These are phyloP conservation scores for Holotrichia oblita DNA, from an alignment of 1,140 invertebrate species.

Conservation along the genomic window DNA sequence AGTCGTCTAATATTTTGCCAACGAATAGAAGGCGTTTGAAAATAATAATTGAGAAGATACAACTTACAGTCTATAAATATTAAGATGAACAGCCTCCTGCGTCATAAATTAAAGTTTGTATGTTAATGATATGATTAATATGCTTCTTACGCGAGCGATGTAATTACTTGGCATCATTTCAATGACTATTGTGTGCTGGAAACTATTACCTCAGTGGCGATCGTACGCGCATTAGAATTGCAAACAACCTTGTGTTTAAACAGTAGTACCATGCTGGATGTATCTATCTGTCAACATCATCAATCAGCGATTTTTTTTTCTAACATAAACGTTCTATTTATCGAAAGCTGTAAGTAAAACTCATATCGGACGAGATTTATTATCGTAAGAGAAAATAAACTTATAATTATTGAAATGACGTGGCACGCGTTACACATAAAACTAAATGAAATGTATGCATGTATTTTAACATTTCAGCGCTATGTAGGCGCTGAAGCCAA, in stretches of 20 bases:
- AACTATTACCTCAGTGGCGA: not conserved
- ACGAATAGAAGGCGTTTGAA: not conserved
- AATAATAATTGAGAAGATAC: not conserved
- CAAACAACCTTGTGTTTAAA: not conserved
- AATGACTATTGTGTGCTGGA: not conserved
- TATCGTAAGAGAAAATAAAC: not conserved
- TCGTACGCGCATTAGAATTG: not conserved
- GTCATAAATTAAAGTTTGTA: conserved; percentile 8
- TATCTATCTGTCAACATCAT: not conserved
- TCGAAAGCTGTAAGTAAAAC: not conserved
- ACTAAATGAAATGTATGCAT: too few species aligned
- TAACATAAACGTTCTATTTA: not conserved
- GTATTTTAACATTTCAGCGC: too few species aligned
- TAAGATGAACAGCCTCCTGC: not conserved
- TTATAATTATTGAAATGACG: not conserved
- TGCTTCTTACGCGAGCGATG: not conserved
- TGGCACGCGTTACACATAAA: not conserved
- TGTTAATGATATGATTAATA: conserved; percentile 1
- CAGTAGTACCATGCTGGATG: not conserved
- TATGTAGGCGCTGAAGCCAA: too few species aligned
- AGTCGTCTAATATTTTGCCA: not conserved
- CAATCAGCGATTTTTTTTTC: not conserved
- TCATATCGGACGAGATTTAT: not conserved
- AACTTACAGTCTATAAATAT: not conserved
- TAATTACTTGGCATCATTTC: not conserved